These are phyloP conservation scores for Miltochrista miniata DNA, from an alignment of 2,888 invertebrate genomes.

Conservation along the genomic window DNA sequence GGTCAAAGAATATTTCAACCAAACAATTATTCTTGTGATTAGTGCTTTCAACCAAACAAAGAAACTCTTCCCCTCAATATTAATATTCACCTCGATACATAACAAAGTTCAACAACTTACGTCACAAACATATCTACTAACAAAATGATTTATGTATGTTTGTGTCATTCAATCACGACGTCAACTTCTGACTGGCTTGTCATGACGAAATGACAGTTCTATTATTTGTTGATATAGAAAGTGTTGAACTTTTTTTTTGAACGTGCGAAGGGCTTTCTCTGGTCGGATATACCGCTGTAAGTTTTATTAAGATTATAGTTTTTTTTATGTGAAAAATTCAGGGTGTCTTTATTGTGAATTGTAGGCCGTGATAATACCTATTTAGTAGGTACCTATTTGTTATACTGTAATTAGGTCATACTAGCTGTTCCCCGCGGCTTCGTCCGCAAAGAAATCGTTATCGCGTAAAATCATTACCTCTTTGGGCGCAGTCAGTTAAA, in stretches of 20 bases:
- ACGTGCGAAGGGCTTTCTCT: neutral
- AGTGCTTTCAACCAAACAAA: too few species aligned
- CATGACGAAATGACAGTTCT: neutral
- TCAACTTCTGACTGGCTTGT: neutral
- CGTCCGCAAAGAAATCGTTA: too few species aligned
- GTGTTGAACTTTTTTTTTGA: neutral
- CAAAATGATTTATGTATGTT: neutral
- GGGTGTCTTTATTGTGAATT: neutral
- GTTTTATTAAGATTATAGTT: neutral
- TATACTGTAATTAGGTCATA: too few species aligned
- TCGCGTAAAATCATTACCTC: too few species aligned
- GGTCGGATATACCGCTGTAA: neutral
- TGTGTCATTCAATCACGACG: neutral
- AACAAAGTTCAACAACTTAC: slow-evolving; percentile 2
- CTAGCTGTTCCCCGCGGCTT: too few species aligned
- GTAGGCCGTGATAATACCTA: too few species aligned
- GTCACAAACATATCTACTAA: neutral
- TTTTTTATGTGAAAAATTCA: neutral
- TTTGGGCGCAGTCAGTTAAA: too few species aligned
- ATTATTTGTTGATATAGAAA: neutral
- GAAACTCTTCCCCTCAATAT: too few species aligned
- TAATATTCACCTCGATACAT: neutral
- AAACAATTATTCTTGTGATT: too few species aligned
- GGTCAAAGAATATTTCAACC: too few species aligned
- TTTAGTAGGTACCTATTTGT: too few species aligned